phyloP scores from a whole-genome alignment of 2,113 vertebrate genomes.

The Emydocephalus ijimae region DNA sequence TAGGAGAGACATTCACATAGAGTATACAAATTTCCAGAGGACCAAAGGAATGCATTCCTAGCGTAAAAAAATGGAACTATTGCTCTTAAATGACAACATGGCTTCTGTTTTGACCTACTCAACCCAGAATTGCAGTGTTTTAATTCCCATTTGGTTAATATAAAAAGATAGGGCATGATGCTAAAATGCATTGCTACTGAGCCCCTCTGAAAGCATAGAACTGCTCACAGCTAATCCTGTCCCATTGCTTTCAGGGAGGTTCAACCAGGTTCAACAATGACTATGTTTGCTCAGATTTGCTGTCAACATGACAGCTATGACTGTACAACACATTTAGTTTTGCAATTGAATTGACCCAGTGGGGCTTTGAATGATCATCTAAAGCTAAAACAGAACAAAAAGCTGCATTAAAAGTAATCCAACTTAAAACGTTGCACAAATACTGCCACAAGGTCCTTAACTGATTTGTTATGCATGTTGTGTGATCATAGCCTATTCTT shows the following conservation, averaged over 20 bases:
- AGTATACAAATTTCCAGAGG: constrained; percentile 81
- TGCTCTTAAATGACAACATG: constrained; percentile 8
- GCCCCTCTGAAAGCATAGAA: neutral
- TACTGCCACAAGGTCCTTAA: neutral
- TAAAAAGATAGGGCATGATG: constrained; percentile 24
- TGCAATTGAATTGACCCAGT: neutral
- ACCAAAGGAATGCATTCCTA: constrained; percentile 84
- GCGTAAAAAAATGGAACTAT: constrained; percentile 46
- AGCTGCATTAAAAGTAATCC: neutral
- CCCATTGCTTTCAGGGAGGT: neutral
- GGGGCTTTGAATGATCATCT: neutral
- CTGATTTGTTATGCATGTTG: neutral
- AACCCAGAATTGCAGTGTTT: constrained; percentile 34
- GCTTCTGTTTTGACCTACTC: constrained; percentile 47
- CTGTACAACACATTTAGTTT: neutral
- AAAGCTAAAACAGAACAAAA: neutral
- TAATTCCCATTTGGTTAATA: constrained; percentile 52
- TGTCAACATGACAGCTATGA: neutral
- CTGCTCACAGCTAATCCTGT: neutral
- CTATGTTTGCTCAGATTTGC: neutral
- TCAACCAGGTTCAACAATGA: neutral
- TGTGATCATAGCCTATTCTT: neutral
- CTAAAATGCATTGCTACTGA: neutral
- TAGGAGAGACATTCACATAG: constrained; percentile 76
- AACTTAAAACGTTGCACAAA: neutral